phyloP scores from a whole-genome alignment of 2,888 invertebrate genomes.

The Rotaria magnacalcarata region DNA sequence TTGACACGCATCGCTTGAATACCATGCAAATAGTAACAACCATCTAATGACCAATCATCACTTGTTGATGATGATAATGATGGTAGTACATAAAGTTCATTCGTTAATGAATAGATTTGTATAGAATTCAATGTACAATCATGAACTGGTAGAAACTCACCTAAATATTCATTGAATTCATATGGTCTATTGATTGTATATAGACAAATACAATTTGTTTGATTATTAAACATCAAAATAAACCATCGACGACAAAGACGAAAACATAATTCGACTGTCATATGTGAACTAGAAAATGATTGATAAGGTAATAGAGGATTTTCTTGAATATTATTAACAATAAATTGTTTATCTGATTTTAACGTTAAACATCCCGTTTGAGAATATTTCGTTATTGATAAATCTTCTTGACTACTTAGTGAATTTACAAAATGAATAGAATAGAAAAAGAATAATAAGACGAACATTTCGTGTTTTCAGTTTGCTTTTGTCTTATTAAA shows the following conservation, averaged over 20 bases:
- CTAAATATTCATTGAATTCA: not conserved
- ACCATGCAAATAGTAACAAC: conserved; percentile 8
- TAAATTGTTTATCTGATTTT: not conserved
- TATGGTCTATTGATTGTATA: not conserved
- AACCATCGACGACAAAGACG: conserved; percentile 29
- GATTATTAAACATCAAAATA: not conserved
- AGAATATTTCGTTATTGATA: not conserved
- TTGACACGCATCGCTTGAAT: not conserved
- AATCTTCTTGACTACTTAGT: not conserved
- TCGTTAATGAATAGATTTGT: not conserved
- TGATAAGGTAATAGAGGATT: not conserved
- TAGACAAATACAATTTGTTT: not conserved
- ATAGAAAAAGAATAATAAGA: not conserved
- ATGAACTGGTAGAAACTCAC: not conserved
- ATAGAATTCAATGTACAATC: not conserved
- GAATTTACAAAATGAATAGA: not conserved
- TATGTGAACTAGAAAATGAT: conserved; percentile 1
- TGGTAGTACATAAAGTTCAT: not conserved
- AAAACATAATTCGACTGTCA: conserved; percentile 13
- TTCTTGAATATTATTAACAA: not conserved
- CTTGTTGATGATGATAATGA: not conserved
- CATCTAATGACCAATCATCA: conserved; percentile 30
- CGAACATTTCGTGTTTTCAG: not conserved
- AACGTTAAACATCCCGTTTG: not conserved
- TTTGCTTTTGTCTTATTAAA: not conserved